Evolutionary conservation across 35 echinoderm and acorn worm species (phyloP).

Genomic region (Acanthaster planci): DNA sequence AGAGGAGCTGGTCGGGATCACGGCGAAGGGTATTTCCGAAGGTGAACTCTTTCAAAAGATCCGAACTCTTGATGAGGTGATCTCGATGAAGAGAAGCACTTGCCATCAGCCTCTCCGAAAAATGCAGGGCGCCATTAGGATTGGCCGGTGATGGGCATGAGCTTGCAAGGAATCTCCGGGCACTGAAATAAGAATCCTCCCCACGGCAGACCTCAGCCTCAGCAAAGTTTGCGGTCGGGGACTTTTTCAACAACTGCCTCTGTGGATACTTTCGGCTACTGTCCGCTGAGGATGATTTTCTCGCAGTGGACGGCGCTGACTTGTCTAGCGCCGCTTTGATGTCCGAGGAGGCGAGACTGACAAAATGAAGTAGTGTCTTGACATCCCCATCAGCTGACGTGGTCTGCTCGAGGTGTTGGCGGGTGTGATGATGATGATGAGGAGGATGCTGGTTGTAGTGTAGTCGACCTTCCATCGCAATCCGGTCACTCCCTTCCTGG

Average conservation of each 20-base stretch:
- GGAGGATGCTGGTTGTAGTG: neutral
- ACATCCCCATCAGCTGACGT: slow-evolving; percentile 48
- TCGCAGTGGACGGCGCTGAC: slow-evolving; percentile 23
- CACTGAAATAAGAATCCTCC: neutral
- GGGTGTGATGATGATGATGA: neutral
- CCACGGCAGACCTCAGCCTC: neutral
- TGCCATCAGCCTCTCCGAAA: slow-evolving; percentile 11
- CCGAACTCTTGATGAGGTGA: slow-evolving; percentile 6
- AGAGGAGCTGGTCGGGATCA: neutral
- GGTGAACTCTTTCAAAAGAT: neutral
- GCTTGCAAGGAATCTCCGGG: slow-evolving; percentile 28
- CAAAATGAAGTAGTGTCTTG: slow-evolving; percentile 70
- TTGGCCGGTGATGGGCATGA: neutral
- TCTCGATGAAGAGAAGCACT: slow-evolving; percentile 3
- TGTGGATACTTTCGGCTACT: slow-evolving; percentile 42
- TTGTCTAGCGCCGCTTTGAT: slow-evolving; percentile 84
- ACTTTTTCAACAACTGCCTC: slow-evolving; percentile 39
- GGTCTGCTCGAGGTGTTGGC: neutral
- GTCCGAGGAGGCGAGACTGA: slow-evolving; percentile 70
- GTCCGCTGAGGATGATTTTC: slow-evolving; percentile 2
- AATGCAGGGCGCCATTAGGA: neutral
- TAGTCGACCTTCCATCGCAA: neutral
- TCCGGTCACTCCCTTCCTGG: neutral
- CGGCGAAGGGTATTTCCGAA: neutral
- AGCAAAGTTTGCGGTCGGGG: neutral